Base-by-base conservation (phyloP, 2,113 vertebrate genomes). In the Sylvia atricapilla region DNA sequence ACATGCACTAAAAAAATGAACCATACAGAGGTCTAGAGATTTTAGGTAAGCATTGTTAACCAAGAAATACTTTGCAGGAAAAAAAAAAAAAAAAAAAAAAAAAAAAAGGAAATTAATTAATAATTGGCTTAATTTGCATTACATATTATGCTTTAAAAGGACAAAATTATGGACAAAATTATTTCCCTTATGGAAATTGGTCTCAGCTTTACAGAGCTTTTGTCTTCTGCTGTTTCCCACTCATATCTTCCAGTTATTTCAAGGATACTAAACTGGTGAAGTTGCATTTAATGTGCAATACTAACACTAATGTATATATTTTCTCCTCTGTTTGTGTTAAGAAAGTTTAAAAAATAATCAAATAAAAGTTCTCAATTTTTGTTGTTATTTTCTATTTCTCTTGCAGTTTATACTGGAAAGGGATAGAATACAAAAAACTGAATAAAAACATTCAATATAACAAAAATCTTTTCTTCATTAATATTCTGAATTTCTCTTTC, bases 401-500 rank as follows among this genome's bases (percentile, higher is more conserved):
- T 68, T 56, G 24, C 25, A 52, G 16, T 79, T 87, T 62, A 43
- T 53, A 76, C n/a, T 46, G 25, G 55, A 78, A 91, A 87, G 58
- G 8, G 6, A 79, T 16, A 44, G 39, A 83, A 60, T 30, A 58
- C 11, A 67, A 69, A 86, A 87, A 60, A 44, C 1, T 17, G 33
- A 81, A 58, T 47, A 67, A 77, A 83, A 90, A 74, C 67, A 82
- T 23, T 73, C n/a, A 53, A 47, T 47, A 83, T 77, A 74, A 67
- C 23, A 86, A 89, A 93, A 94, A 78, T 64, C 30, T 84, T 90
- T 88, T 33, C 80, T 95, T 94, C 91, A 92, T 95, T 96, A 94
- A 89, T 94, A 96, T 97, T 96, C 94, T 89, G 80, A 63, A 89
- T 91, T 95, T 81, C 89, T 89, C 87, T 87, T 94, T 89, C 80